Evolutionary conservation across 2,797 vertebrate genomes (phyloP).

Genomic region (Xenentodon cancila): DNA sequence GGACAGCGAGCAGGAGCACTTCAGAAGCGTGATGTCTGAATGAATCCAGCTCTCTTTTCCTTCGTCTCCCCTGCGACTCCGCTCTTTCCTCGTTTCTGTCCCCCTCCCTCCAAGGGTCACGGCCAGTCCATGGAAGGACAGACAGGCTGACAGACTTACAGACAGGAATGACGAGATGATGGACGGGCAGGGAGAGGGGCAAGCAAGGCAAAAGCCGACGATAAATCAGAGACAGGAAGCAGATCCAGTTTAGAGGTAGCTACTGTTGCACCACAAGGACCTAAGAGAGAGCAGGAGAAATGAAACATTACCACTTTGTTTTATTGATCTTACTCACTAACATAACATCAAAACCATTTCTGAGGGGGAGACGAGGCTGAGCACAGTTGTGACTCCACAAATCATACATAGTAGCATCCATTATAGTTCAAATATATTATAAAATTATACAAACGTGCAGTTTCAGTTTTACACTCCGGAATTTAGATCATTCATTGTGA

Average conservation of each 20-base stretch:
- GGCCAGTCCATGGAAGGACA: slow-evolving; percentile 79
- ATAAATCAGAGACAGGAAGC: slow-evolving; percentile 54
- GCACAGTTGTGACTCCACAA: background rate
- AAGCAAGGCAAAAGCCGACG: slow-evolving; percentile 51
- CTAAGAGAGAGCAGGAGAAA: slow-evolving; percentile 45
- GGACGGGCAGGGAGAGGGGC: slow-evolving; percentile 52
- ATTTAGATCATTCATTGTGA: background rate
- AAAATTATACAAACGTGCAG: background rate
- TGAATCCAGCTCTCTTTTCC: slow-evolving; percentile 71
- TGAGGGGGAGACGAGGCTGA: background rate
- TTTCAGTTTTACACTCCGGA: background rate
- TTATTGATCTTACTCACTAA: slow-evolving; percentile 29
- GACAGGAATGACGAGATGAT: slow-evolving; percentile 51
- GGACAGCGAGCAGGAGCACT: slow-evolving; percentile 55
- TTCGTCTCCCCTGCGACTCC: slow-evolving; percentile 51
- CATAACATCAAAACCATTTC: slow-evolving; percentile 33
- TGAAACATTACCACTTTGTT: slow-evolving; percentile 39
- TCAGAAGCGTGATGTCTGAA: slow-evolving; percentile 58
- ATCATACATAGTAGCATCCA: background rate
- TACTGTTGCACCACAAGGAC: slow-evolving; percentile 64
- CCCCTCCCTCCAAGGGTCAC: slow-evolving; percentile 77
- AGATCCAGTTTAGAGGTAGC: slow-evolving; percentile 72
- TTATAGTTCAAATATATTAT: background rate
- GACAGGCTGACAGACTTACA: slow-evolving; percentile 37
- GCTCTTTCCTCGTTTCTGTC: slow-evolving; percentile 72